Evolutionary conservation across 1,140 invertebrate species (phyloP).

Genomic region (Papilio polytes): DNA sequence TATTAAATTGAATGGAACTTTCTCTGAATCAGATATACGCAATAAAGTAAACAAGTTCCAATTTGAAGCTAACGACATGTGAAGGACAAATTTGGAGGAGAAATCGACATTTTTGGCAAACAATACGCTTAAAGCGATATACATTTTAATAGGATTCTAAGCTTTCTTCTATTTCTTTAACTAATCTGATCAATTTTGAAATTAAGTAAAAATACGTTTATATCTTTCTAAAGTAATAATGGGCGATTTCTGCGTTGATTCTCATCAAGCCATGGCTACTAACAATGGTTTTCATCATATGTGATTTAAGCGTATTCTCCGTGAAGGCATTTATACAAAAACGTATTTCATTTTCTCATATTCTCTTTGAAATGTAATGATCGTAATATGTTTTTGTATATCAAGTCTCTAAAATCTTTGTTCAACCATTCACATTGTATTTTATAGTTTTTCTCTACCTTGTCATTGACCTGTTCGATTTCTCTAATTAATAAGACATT

Average conservation of each 20-base stretch:
- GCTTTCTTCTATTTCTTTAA: not conserved
- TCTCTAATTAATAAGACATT: conserved; percentile 65
- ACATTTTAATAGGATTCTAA: conserved; percentile 44
- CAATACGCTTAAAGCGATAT: conserved; percentile 39
- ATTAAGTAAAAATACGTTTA: too few species aligned
- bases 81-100: conserved; percentile 47
- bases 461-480: conserved; percentile 64
- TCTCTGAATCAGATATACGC: conserved; percentile 42
- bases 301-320: too few species aligned
- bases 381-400: not conserved
- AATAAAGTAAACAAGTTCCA: conserved; percentile 40
- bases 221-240: not conserved
- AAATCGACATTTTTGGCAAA: conserved; percentile 43
- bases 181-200: not conserved
- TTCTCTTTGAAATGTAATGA: too few species aligned
- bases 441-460: conserved; percentile 51
- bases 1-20: conserved; percentile 46
- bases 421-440: conserved; percentile 48
- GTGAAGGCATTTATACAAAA: too few species aligned
- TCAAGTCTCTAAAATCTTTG: conserved; percentile 36
- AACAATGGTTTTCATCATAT: too few species aligned
- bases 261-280: too few species aligned
- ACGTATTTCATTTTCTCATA: too few species aligned
- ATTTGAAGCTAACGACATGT: conserved; percentile 43
- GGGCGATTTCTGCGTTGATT: too few species aligned